phyloP scores from a whole-genome alignment of 30 jellyfish, hydroid and myxozoan genomes.

The Mastigias papua region DNA sequence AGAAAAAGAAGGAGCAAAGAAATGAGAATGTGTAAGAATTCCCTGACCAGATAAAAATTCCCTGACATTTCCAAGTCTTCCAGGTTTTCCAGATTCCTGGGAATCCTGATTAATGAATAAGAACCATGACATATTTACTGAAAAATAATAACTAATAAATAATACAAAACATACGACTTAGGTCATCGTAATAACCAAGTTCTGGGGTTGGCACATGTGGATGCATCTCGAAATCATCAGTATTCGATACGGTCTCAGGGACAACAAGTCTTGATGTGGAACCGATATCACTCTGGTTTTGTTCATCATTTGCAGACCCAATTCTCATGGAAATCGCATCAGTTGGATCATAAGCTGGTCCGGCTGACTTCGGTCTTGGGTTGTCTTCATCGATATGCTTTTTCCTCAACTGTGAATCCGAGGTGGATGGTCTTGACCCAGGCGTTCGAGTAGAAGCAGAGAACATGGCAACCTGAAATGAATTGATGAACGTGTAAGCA shows the following conservation, averaged over 20 bases:
- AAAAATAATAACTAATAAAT: not conserved
- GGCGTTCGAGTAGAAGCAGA: constrained; percentile 21
- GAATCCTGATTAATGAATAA: no score
- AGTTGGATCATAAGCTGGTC: constrained; percentile 21
- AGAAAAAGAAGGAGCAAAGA: no score
- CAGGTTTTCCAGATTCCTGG: no score
- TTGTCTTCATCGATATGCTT: not conserved
- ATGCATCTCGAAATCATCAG: constrained; percentile 9
- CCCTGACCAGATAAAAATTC: no score
- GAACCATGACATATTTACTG: no score
- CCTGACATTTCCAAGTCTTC: no score
- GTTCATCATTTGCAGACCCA: not conserved
- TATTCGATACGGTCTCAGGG: not conserved
- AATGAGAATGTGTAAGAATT: no score
- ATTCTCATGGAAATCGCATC: constrained; percentile 1
- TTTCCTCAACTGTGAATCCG: constrained; percentile 2
- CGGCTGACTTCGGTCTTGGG: constrained; percentile 43
- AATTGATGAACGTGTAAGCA: no score
- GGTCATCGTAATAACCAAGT: not conserved
- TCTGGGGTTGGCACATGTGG: constrained; percentile 68
- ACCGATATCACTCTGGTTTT: not conserved
- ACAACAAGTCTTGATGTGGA: constrained; percentile 3
- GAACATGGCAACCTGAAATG: constrained; percentile 24
- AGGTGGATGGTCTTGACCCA: constrained; percentile 36
- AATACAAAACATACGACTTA: not conserved